Percentiles rank a stretch among this genome's conserved stretches.
Evolutionary conservation across 2,888 invertebrate species (phyloP).

Genomic region (Noctua janthina): DNA sequence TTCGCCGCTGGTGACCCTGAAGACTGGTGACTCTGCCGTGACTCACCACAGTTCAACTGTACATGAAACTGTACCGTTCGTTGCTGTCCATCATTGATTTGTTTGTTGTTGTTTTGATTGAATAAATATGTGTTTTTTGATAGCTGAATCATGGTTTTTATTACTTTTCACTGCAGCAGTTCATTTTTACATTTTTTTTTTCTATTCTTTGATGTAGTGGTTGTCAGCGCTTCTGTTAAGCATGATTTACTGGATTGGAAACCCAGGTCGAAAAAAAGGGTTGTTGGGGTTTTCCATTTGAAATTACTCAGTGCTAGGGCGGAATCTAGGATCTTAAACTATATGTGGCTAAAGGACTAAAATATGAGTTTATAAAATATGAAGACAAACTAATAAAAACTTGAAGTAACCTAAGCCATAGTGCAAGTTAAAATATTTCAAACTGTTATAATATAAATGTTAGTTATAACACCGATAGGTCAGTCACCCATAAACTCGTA

Average conservation of each 20-base stretch:
- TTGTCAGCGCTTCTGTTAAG: background rate
- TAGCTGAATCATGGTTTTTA: background rate
- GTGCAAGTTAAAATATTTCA: background rate
- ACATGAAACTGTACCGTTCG: conserved; percentile 80
- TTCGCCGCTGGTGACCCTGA: conserved; percentile 72
- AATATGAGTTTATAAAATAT: background rate
- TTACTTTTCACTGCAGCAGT: background rate
- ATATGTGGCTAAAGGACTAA: background rate
- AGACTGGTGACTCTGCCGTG: conserved; percentile 83
- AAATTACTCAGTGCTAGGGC: background rate
- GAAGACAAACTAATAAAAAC: conserved; percentile 1
- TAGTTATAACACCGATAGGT: background rate
- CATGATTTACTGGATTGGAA: background rate
- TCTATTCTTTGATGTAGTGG: background rate
- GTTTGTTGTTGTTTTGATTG: conserved; percentile 45
- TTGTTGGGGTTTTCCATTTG: background rate
- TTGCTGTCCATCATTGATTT: conserved; percentile 76
- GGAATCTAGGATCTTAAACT: background rate
- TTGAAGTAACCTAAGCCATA: background rate
- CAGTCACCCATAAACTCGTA: conserved; percentile 14
- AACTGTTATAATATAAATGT: background rate
- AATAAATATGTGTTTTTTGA: conserved; percentile 55
- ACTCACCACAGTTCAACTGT: conserved; percentile 88
- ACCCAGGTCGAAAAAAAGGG: background rate
- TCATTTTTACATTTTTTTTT: background rate